Percentiles rank a stretch among this genome's conserved stretches.
These are phyloP conservation scores for Eilema depressum DNA, from an alignment of 2,888 invertebrate genomes.

Conservation along the genomic window DNA sequence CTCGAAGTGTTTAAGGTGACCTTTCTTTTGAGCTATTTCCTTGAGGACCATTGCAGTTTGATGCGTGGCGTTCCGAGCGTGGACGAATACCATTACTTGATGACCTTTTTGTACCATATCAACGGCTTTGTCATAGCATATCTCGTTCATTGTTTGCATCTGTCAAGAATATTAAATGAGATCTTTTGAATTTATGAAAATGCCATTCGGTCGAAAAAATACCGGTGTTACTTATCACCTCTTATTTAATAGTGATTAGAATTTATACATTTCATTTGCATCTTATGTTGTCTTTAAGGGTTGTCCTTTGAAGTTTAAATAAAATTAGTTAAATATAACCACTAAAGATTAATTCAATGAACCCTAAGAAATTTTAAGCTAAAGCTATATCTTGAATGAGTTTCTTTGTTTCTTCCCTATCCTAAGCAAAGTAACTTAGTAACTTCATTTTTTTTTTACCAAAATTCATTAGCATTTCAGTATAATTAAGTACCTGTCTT, in stretches of 20 bases:
- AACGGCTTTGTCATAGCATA: slow-evolving; percentile 96
- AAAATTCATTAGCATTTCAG: background rate
- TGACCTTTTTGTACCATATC: slow-evolving; percentile 96
- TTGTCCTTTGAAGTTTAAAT: too few species aligned
- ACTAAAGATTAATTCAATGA: background rate
- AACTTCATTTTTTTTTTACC: too few species aligned
- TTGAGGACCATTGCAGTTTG: slow-evolving; percentile 94
- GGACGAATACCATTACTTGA: slow-evolving; percentile 99
- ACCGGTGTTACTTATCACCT: background rate
- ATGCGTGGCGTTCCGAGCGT: slow-evolving; percentile 98
- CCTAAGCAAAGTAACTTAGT: background rate
- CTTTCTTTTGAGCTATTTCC: slow-evolving; percentile 93
- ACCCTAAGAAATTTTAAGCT: background rate
- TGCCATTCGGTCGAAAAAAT: background rate
- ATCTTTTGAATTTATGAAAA: background rate
- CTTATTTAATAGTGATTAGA: background rate
- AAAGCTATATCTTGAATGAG: background rate
- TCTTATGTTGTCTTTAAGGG: too few species aligned
- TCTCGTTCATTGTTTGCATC: slow-evolving; percentile 94
- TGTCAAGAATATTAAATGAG: slow-evolving; percentile 56
- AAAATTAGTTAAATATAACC: too few species aligned
- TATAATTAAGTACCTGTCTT: slow-evolving; percentile 64
- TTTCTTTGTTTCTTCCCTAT: background rate
- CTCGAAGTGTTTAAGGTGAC: slow-evolving; percentile 90
- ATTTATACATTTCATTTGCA: background rate